Conservation (phyloP, 1,140 invertebrate genomes). For the Cydia amplana region DNA sequence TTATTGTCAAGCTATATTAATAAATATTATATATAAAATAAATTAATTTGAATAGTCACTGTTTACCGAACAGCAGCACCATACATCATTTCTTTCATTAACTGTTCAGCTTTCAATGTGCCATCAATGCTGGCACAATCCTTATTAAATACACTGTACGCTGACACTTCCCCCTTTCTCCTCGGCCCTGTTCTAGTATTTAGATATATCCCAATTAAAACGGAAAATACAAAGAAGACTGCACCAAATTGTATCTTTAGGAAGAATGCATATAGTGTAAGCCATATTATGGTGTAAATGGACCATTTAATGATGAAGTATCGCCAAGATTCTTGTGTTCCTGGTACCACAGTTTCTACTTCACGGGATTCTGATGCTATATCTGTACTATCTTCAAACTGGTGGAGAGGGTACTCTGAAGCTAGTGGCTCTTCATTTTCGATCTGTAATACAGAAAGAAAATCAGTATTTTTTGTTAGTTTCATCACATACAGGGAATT, state of each 20-base stretch:
- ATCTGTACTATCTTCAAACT: conserved; percentile 45
- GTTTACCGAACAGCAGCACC: conserved; percentile 73
- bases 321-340: conserved; percentile 57
- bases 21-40: background rate
- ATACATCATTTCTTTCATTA: conserved; percentile 91
- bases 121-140: conserved; percentile 96
- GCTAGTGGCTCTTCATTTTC: conserved; percentile 51
- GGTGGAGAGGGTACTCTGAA: conserved; percentile 37
- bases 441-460: conserved; percentile 45
- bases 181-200: conserved; percentile 89
- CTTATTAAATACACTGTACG: conserved; percentile 98
- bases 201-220: conserved; percentile 89
- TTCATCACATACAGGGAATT: too few species aligned
- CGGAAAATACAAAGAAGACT: conserved; percentile 91
- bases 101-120: conserved; percentile 96
- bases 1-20: conserved; percentile 4
- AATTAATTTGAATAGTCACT: background rate
- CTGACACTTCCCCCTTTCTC: conserved; percentile 89
- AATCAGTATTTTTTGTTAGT: too few species aligned
- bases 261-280: conserved; percentile 63
- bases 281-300: conserved; percentile 62
- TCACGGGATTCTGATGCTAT: conserved; percentile 56
- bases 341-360: conserved; percentile 54
- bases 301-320: conserved; percentile 64
- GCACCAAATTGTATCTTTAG: conserved; percentile 93